Conservation (phyloP, 1,140 invertebrate species). For the Apis cerana region DNA sequence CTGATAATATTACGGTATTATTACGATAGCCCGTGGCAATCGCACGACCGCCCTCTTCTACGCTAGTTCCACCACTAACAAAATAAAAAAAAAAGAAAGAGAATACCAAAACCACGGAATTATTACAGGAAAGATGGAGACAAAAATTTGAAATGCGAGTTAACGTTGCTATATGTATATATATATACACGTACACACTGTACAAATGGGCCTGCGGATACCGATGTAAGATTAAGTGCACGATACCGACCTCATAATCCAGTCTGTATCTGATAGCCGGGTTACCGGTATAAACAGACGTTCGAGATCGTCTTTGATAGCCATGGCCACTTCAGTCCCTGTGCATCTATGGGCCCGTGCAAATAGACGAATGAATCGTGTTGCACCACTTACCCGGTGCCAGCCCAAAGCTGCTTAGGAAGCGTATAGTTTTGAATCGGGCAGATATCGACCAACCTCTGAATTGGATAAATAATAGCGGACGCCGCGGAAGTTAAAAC, state of each 20-base stretch:
- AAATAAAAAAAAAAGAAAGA: too few relatives aligned
- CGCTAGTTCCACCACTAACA: too few relatives aligned
- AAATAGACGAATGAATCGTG: constrained; percentile 58
- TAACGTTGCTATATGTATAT: not conserved
- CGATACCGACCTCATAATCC: constrained; percentile 65
- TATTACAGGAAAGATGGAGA: not conserved
- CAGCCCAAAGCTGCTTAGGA: constrained; percentile 34
- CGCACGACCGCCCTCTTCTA: too few relatives aligned
- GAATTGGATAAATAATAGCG: constrained; percentile 48
- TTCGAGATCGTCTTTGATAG: constrained; percentile 62
- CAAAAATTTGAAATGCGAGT: not conserved
- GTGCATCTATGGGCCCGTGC: constrained; percentile 25
- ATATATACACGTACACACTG: not conserved
- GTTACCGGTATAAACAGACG: constrained; percentile 66
- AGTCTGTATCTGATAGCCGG: constrained; percentile 64
- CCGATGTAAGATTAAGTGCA: constrained; percentile 64
- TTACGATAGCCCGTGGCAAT: too few relatives aligned
- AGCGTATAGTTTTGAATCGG: constrained; percentile 14
- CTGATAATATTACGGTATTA: too few relatives aligned
- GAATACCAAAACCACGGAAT: not conserved
- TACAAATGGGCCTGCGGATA: constrained; percentile 63
- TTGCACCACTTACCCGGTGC: constrained; percentile 52
- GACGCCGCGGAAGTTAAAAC: constrained; percentile 40
- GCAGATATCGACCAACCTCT: constrained; percentile 18
- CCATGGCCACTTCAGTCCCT: constrained; percentile 54